phyloP scores from a whole-genome alignment of 2,888 invertebrate genomes.

The Ctena decussata region DNA sequence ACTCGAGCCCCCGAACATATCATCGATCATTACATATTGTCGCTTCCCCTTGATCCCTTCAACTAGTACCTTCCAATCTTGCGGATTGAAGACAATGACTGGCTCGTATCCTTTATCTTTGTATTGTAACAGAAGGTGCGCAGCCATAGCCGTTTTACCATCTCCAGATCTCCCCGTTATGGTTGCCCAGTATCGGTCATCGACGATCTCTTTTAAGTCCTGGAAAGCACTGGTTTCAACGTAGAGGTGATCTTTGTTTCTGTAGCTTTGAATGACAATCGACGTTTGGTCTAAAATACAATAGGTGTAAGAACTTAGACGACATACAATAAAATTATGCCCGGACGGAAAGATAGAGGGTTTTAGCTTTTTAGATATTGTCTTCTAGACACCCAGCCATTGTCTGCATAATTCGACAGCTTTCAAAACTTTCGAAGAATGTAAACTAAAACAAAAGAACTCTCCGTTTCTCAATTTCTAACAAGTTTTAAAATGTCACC shows the following conservation, averaged over 20 bases:
- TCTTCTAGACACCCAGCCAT: no score
- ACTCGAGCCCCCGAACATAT: slow-evolving; percentile 35
- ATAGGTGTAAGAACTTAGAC: no score
- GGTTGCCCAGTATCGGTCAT: slow-evolving; percentile 14
- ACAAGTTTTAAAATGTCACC: no score
- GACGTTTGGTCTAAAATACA: slow-evolving; percentile 20
- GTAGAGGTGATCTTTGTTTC: slow-evolving; percentile 6
- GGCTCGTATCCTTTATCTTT: slow-evolving; percentile 1
- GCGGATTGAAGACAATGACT: not conserved
- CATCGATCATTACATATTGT: slow-evolving; percentile 30
- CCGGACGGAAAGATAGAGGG: no score
- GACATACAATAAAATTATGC: no score
- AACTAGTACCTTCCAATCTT: slow-evolving; percentile 40
- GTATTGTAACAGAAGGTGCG: slow-evolving; percentile 14
- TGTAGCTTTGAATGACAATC: not conserved
- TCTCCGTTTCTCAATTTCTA: no score
- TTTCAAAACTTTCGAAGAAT: no score
- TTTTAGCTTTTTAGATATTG: no score
- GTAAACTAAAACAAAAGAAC: no score
- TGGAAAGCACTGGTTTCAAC: slow-evolving; percentile 30
- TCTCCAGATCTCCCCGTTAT: slow-evolving; percentile 34
- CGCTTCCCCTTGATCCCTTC: not conserved
- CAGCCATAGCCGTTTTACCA: slow-evolving; percentile 32
- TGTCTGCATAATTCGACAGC: no score
- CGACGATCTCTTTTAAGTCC: slow-evolving; percentile 19